Evolutionary conservation across 2,113 vertebrate species (phyloP).

Genomic region (Lichenostomus cassidix): DNA sequence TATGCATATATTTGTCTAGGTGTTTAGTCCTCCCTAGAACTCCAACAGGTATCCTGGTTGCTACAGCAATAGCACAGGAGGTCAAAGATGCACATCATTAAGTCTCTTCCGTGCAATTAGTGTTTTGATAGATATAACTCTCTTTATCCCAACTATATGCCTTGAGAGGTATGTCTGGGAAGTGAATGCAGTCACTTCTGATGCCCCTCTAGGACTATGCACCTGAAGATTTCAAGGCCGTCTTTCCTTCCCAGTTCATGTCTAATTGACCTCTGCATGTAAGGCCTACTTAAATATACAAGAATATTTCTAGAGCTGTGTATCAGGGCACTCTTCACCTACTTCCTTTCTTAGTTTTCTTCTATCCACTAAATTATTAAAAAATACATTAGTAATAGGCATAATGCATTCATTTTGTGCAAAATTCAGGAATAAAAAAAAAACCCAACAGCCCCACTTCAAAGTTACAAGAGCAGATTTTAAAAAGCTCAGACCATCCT

Average conservation of each 20-base stretch:
- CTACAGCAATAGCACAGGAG: not conserved
- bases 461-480: not conserved
- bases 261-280: not conserved
- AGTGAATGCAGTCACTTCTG: not conserved
- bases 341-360: not conserved
- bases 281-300: not conserved
- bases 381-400: not conserved
- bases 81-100: not conserved
- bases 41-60: not conserved
- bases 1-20: not conserved
- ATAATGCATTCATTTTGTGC: not conserved
- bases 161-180: too few species aligned
- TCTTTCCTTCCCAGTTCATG: not conserved
- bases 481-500: not conserved
- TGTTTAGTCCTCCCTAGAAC: not conserved
- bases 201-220: not conserved
- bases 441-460: not conserved
- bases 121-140: not conserved
- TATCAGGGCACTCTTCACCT: not conserved
- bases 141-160: too few species aligned
- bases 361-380: not conserved
- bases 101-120: not conserved
- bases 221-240: not conserved
- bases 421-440: not conserved
- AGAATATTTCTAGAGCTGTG: not conserved